Base-by-base conservation (phyloP, 2,888 invertebrate species). In the Leucoptera coffeella region DNA sequence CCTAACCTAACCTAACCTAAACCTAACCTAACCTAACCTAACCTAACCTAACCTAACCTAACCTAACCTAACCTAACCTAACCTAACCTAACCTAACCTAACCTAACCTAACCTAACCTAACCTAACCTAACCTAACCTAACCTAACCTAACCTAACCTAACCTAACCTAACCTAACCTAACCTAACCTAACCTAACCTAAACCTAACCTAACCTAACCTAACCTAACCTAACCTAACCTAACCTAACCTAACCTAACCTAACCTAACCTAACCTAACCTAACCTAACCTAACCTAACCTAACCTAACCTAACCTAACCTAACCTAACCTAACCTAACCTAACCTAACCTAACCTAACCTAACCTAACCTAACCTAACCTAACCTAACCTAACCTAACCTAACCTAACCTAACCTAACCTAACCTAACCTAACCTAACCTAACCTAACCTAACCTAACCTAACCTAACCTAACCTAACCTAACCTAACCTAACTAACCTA, bases 231-330 rank as follows among this genome's bases (percentile, higher is more conserved):
- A 33, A 28, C 31, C 31, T 30, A 33, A 30, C 31, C 30, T 29
- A 30, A 30, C 29, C 33, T 29, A 31, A 31, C 33, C 33, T 29
- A 32, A 31, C 33, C 33, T 31, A 25, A 25, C 25, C 25, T 25
- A 25, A 25, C 22, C 22, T 22, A 24, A 13, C 25, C 19, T 19
- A 33, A 31, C 33, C 31, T 31, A 32, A 32, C 32, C 32, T 30
- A 34, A 32, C 32, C 32, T 30, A 33, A 30, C 32, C 32, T 30
- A 30, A 30, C 29, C 27, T 26, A 27, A 30, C 32, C 29, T 31
- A 33, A 32, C 33, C 33, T 30, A 34, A 34, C 33, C 33, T 34
- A 34, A 34, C 33, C 33, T 34, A 35, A 35, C 35, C 32, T 35
- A 32, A 28, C 28, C 27, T 21, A 27, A 27, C 27, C 27, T 27